Percentiles rank a stretch among this genome's conserved stretches.
Evolutionary conservation across 2,113 vertebrate species (phyloP).

Genomic region (Opisthocomus hoazin): DNA sequence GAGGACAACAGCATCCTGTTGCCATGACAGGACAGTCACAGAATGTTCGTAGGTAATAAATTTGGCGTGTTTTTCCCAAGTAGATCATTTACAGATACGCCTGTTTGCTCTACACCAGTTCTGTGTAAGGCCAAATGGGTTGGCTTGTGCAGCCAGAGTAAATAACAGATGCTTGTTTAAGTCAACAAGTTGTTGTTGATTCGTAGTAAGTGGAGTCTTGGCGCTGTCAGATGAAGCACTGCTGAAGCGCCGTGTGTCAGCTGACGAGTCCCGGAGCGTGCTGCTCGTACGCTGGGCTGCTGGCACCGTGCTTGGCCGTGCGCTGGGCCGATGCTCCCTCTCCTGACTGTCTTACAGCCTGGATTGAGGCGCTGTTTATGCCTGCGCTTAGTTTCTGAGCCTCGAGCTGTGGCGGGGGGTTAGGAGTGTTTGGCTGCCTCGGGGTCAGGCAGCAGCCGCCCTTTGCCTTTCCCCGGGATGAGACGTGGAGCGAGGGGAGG

Average conservation of each 20-base stretch:
- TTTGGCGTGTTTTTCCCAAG: neutral
- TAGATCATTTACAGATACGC: neutral
- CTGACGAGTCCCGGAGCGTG: fast-evolving
- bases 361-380: neutral
- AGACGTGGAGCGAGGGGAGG: neutral
- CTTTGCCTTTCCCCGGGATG: neutral
- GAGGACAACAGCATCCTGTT: neutral
- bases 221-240: too few relatives aligned
- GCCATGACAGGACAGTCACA: neutral
- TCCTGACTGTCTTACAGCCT: neutral
- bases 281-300: neutral
- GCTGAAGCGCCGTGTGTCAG: fast-evolving
- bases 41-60: neutral
- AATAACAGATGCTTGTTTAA: conserved; percentile 23
- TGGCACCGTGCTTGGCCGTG: fast-evolving
- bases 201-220: neutral
- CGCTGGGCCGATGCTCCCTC: fast-evolving
- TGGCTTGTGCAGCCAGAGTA: neutral
- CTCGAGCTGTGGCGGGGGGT: fast-evolving
- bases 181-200: neutral
- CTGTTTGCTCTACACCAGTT: neutral
- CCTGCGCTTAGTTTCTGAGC: neutral
- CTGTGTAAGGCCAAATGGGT: neutral
- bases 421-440: neutral
- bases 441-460: neutral